phyloP scores from a whole-genome alignment of 1,140 invertebrate species.

The Homalodisca vitripennis region DNA sequence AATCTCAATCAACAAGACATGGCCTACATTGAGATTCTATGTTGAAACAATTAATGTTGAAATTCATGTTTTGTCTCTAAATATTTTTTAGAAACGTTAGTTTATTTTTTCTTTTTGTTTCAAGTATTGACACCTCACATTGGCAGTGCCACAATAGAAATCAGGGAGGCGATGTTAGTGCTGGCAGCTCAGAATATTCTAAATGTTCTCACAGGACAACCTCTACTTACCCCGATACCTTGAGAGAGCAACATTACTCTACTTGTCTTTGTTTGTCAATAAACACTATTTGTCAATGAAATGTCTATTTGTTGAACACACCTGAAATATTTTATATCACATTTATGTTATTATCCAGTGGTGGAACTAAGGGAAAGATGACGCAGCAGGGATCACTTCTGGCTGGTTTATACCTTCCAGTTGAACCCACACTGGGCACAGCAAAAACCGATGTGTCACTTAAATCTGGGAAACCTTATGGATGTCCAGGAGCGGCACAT shows the following conservation, averaged over 20 bases:
- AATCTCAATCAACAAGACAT: too few relatives aligned
- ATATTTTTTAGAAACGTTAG: background rate
- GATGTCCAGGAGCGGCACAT: too few relatives aligned
- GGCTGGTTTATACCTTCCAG: too few relatives aligned
- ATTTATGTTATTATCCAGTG: background rate
- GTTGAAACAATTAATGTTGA: background rate
- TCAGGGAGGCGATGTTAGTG: constrained; percentile 77
- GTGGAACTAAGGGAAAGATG: background rate
- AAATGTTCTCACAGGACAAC: constrained; percentile 65
- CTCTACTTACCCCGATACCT: constrained; percentile 52
- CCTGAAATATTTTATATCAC: background rate
- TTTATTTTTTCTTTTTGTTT: background rate
- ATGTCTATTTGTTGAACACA: background rate
- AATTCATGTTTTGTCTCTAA: background rate
- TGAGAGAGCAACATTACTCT: background rate
- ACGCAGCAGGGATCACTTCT: too few relatives aligned
- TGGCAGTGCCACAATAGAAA: constrained; percentile 76
- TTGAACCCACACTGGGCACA: too few relatives aligned
- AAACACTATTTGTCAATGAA: background rate
- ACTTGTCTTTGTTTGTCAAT: background rate
- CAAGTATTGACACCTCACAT: constrained; percentile 66
- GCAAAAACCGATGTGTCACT: too few relatives aligned
- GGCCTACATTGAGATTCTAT: too few relatives aligned
- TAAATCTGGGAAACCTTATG: too few relatives aligned
- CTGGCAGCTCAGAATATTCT: constrained; percentile 79